Percentiles rank a stretch among this genome's conserved stretches.
Evolutionary conservation across 2,797 vertebrate species (phyloP).

Genomic region (Sternarchorhynchus goeldii): DNA sequence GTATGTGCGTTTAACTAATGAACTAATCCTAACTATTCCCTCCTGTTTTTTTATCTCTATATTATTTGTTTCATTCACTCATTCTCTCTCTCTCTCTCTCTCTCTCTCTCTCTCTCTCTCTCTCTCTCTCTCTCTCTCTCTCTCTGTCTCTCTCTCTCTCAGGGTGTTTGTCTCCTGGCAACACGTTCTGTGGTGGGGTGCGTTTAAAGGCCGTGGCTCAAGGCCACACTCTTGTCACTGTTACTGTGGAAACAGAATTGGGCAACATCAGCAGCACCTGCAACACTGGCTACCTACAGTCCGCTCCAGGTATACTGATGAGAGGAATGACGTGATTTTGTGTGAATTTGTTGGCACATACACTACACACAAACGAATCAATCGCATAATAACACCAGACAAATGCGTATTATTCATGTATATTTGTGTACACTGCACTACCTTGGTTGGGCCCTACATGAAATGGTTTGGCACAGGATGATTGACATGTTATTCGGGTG

Average conservation of each 20-base stretch:
- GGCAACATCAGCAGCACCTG: slow-evolving; percentile 71
- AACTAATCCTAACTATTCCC: too few relatives aligned
- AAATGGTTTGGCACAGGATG: too few relatives aligned
- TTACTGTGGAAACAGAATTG: slow-evolving; percentile 58
- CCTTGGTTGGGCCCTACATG: too few relatives aligned
- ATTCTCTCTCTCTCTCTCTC: background rate
- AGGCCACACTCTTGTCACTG: slow-evolving; percentile 65
- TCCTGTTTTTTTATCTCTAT: too few relatives aligned
- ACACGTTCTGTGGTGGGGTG: slow-evolving; percentile 59
- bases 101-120: background rate
- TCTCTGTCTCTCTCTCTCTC: background rate
- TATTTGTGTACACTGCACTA: too few relatives aligned
- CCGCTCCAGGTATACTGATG: slow-evolving; percentile 66
- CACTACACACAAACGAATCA: too few relatives aligned
- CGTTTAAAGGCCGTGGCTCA: slow-evolving; percentile 49
- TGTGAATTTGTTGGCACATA: too few relatives aligned
- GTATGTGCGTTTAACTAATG: too few relatives aligned
- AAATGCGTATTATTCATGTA: too few relatives aligned
- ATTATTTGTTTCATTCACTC: background rate
- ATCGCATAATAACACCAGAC: too few relatives aligned
- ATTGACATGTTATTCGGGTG: too few relatives aligned
- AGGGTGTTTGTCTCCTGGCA: too few relatives aligned
- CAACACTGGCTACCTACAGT: slow-evolving; percentile 72
- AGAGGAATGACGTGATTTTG: background rate
- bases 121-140: background rate